These are phyloP conservation scores for Nicator chloris DNA, from an alignment of 2,113 vertebrate species.

Conservation along the genomic window DNA sequence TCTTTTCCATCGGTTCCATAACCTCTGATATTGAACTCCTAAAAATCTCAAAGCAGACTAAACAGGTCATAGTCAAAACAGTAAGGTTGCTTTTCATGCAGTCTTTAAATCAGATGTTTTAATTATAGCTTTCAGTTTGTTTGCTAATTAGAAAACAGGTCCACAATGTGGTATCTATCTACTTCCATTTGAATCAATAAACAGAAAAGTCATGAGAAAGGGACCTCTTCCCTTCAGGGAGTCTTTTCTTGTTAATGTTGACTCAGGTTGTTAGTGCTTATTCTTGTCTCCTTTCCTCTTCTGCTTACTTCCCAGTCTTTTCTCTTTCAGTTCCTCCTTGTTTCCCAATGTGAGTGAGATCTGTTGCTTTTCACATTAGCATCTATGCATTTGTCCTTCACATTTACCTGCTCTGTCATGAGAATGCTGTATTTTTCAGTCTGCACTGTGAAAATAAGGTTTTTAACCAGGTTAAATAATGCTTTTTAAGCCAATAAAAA, in stretches of 20 bases:
- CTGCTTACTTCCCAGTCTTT: slow-evolving; percentile 35
- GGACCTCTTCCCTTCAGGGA: slow-evolving; percentile 63
- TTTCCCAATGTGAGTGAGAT: neutral
- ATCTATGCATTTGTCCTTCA: neutral
- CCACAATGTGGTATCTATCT: slow-evolving; percentile 51
- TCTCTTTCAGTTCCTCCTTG: slow-evolving; percentile 47
- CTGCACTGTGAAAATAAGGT: neutral
- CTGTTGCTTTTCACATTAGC: neutral
- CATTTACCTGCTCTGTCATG: neutral
- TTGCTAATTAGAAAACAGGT: slow-evolving; percentile 53
- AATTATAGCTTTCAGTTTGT: slow-evolving; percentile 26
- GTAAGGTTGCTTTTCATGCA: neutral
- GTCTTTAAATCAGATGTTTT: slow-evolving; percentile 41
- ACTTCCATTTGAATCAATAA: slow-evolving; percentile 65
- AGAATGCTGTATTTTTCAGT: neutral
- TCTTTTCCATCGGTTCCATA: slow-evolving; percentile 33
- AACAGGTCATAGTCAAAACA: slow-evolving; percentile 38
- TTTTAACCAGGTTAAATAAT: neutral
- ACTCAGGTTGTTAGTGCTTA: slow-evolving; percentile 61
- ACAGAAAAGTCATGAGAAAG: slow-evolving; percentile 69
- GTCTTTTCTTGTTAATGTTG: slow-evolving; percentile 65
- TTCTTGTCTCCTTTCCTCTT: slow-evolving; percentile 49
- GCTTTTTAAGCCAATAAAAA: neutral
- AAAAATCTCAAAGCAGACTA: slow-evolving; percentile 42
- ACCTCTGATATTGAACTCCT: slow-evolving; percentile 22